These are phyloP conservation scores for Himalopsyche kuldschensis DNA, from an alignment of 2,888 invertebrate genomes.

Conservation along the genomic window DNA sequence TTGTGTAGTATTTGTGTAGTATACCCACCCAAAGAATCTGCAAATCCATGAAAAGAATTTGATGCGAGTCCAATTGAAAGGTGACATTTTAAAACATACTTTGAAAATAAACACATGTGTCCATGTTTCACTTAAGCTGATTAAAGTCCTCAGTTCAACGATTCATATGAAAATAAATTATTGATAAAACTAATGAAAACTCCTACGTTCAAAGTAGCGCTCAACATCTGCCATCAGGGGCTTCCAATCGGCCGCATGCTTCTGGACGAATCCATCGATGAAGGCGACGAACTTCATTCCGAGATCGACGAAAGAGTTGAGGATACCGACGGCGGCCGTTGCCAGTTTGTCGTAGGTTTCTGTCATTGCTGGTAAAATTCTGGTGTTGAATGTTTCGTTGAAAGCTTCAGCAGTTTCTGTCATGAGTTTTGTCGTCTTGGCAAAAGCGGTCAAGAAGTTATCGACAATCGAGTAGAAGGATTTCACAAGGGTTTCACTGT, in stretches of 20 bases:
- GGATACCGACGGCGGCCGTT: conserved; percentile 50
- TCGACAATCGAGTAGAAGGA: conserved; percentile 46
- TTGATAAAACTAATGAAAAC: conserved; percentile 37
- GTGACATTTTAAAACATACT: too few relatives aligned
- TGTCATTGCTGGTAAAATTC: conserved; percentile 47
- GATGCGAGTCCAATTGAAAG: too few relatives aligned
- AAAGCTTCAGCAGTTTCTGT: background rate
- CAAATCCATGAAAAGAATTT: too few relatives aligned
- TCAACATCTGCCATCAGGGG: conserved; percentile 59
- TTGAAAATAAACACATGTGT: too few relatives aligned
- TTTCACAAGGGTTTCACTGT: conserved; percentile 44
- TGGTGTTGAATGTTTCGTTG: conserved; percentile 43
- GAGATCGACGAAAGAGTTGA: conserved; percentile 51
- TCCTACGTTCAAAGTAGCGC: conserved; percentile 58
- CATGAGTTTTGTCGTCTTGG: background rate
- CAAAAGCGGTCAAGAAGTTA: conserved; percentile 5
- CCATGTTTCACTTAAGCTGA: too few relatives aligned
- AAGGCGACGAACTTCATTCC: conserved; percentile 59
- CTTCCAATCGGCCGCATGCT: conserved; percentile 68
- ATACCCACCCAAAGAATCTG: too few relatives aligned
- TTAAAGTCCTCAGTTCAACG: too few relatives aligned
- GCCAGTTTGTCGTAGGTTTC: conserved; percentile 47
- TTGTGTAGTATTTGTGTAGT: too few relatives aligned
- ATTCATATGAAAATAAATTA: too few relatives aligned
- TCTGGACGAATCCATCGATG: conserved; percentile 61